Conservation (phyloP, 2,888 invertebrate genomes). For the Phortica okadai region DNA sequence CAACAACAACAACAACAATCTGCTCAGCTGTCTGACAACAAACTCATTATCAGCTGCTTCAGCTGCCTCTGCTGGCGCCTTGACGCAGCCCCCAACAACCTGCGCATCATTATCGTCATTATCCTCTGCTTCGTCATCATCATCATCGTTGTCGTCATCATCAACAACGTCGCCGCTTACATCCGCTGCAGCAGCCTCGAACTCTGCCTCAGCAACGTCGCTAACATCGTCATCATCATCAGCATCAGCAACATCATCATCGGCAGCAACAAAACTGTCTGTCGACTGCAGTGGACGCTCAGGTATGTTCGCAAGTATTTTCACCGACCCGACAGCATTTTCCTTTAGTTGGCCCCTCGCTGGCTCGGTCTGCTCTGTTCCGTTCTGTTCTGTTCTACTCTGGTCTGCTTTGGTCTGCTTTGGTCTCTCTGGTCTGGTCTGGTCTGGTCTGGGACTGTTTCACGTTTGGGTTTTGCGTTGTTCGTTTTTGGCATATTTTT, state of each 20-base stretch:
- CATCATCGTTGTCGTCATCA: conserved; percentile 35
- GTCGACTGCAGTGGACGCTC: conserved; percentile 81
- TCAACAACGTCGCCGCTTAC: conserved; percentile 43
- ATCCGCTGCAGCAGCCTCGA: conserved; percentile 27
- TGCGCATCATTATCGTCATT: conserved; percentile 44
- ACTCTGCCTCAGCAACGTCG: conserved; percentile 29
- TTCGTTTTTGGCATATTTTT: conserved; percentile 8
- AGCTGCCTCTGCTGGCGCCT: background rate
- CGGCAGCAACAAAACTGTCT: conserved; percentile 63
- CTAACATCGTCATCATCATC: conserved; percentile 42
- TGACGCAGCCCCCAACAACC: conserved; percentile 39
- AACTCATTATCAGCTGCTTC: conserved; percentile 31
- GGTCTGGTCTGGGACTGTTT: background rate
- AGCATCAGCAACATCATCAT: conserved; percentile 45
- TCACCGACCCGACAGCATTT: conserved; percentile 64
- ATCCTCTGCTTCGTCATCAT: conserved; percentile 39
- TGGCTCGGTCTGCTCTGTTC: conserved; percentile 41
- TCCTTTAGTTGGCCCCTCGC: conserved; percentile 41
- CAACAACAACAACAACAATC: conserved; percentile 45
- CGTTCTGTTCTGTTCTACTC: conserved; percentile 40
- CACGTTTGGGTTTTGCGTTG: background rate
- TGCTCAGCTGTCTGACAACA: conserved; percentile 19
- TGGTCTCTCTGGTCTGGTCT: background rate
- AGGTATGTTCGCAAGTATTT: conserved; percentile 78
- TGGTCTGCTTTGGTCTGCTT: background rate